Percentiles rank a stretch among this genome's conserved stretches.
These are phyloP conservation scores for Dallia pectoralis DNA, from an alignment of 2,797 vertebrate species.

Conservation along the genomic window DNA sequence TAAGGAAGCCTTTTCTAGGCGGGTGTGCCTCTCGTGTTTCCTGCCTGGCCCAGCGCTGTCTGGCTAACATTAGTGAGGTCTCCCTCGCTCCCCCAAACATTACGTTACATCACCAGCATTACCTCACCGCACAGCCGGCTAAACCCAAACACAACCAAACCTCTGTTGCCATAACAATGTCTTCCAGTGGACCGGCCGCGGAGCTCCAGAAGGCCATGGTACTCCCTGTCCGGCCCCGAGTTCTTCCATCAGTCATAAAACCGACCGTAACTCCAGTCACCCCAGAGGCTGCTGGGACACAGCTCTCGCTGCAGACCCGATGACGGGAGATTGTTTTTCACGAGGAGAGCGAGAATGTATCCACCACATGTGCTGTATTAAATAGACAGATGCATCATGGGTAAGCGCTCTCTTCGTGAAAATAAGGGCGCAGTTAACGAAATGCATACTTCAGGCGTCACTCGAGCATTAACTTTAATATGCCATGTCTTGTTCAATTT, in stretches of 20 bases:
- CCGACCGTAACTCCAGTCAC: conserved; percentile 44
- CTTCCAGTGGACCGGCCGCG: conserved; percentile 47
- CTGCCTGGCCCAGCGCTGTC: conserved; percentile 40
- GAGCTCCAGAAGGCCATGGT: conserved; percentile 8
- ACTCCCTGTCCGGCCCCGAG: conserved; percentile 27
- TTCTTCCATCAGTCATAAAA: conserved; percentile 56
- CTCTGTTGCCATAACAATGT: conserved; percentile 75
- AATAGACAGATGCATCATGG: conserved; percentile 59
- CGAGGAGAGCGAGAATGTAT: conserved; percentile 52
- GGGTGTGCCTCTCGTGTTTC: conserved; percentile 39
- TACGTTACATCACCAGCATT: conserved; percentile 72
- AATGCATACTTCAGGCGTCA: conserved; percentile 42
- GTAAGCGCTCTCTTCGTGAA: conserved; percentile 56
- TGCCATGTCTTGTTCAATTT: conserved; percentile 35
- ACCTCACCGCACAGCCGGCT: conserved; percentile 63
- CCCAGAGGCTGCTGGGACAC: conserved; percentile 42
- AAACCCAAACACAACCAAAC: conserved; percentile 67
- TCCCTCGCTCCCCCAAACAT: conserved; percentile 29
- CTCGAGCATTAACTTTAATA: conserved; percentile 34
- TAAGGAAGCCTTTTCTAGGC: conserved; percentile 20
- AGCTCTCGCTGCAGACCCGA: conserved; percentile 2
- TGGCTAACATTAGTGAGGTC: conserved; percentile 55
- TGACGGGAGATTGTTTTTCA: conserved; percentile 55
- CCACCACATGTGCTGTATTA: conserved; percentile 63
- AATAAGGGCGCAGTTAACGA: conserved; percentile 50